Evolutionary conservation across 2,888 invertebrate species (phyloP).

Genomic region (Pogonocherus hispidulus): DNA sequence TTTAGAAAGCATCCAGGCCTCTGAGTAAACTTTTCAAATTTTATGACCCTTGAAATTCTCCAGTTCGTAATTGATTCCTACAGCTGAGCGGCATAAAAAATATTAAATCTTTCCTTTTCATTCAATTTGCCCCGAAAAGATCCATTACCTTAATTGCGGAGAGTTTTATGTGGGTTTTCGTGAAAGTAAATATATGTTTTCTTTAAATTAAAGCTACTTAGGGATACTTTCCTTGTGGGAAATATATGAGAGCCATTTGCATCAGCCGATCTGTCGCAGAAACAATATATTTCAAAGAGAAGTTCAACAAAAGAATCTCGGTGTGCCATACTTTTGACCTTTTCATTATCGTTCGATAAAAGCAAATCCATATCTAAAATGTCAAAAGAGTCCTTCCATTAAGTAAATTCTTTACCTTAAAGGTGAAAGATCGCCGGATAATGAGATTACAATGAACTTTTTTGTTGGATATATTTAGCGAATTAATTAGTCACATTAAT

Average conservation of each 20-base stretch:
- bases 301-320: constrained; percentile 46
- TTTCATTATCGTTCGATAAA: constrained; percentile 41
- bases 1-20: not conserved
- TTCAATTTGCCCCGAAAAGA: constrained; percentile 25
- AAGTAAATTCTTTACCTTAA: constrained; percentile 13
- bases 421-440: constrained; percentile 9
- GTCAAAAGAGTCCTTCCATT: constrained; percentile 20
- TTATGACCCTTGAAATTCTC: constrained; percentile 19
- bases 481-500: not conserved
- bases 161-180: constrained; percentile 23
- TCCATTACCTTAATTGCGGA: constrained; percentile 28
- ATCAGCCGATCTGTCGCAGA: constrained; percentile 26
- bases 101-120: constrained; percentile 6
- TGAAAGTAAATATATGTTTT: constrained; percentile 33
- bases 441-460: not conserved
- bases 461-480: not conserved
- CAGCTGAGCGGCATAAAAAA: constrained; percentile 8
- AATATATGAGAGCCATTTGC: constrained; percentile 33
- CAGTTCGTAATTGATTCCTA: constrained; percentile 14
- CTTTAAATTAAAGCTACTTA: constrained; percentile 32
- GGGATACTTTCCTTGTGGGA: constrained; percentile 17
- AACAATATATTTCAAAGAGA: constrained; percentile 14
- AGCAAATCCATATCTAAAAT: constrained; percentile 15
- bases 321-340: constrained; percentile 46
- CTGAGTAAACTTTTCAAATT: constrained; percentile 11